Evolutionary conservation across 2,888 invertebrate genomes (phyloP).

Genomic region (Xylota segnis): DNA sequence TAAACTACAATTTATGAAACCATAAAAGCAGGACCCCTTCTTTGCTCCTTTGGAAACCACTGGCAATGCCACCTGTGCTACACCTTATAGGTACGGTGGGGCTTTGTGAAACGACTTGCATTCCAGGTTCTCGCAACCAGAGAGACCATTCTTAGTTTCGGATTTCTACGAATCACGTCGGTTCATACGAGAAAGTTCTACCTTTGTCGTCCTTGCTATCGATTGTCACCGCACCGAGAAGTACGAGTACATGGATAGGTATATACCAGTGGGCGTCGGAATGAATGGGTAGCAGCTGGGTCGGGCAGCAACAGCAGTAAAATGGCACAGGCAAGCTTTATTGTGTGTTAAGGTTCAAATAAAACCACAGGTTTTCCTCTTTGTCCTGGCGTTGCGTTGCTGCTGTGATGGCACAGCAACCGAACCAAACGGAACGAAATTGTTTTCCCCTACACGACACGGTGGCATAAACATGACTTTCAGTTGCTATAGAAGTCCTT

Average conservation of each 20-base stretch:
- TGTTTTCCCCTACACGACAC: conserved; percentile 57
- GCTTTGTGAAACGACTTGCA: conserved; percentile 4
- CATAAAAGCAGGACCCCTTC: conserved; percentile 45
- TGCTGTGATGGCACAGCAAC: conserved; percentile 31
- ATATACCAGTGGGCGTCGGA: neutral
- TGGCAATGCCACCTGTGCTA: conserved; percentile 22
- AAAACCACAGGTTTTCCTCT: conserved; percentile 53
- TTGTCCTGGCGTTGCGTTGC: conserved; percentile 7
- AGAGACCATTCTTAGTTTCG: conserved; percentile 14
- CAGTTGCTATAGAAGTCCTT: conserved; percentile 47
- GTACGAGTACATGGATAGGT: neutral
- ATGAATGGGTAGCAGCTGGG: neutral
- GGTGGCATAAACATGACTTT: conserved; percentile 59
- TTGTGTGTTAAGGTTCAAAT: conserved; percentile 68
- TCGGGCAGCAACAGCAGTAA: conserved; percentile 14
- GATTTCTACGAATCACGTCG: conserved; percentile 10
- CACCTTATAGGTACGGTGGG: neutral
- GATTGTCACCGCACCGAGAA: conserved; percentile 36
- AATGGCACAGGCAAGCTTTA: conserved; percentile 53
- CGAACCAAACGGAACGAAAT: conserved; percentile 51
- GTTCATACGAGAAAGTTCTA: neutral
- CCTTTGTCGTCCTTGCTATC: conserved; percentile 25
- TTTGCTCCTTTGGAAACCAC: neutral
- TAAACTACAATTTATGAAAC: conserved; percentile 66
- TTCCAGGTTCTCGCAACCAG: neutral